A percentile compares a stretch with the other conserved stretches of the same genome.
These are phyloP conservation scores for Hymenochirus boettgeri DNA, from an alignment of 2,113 vertebrate genomes.

Conservation along the genomic window DNA sequence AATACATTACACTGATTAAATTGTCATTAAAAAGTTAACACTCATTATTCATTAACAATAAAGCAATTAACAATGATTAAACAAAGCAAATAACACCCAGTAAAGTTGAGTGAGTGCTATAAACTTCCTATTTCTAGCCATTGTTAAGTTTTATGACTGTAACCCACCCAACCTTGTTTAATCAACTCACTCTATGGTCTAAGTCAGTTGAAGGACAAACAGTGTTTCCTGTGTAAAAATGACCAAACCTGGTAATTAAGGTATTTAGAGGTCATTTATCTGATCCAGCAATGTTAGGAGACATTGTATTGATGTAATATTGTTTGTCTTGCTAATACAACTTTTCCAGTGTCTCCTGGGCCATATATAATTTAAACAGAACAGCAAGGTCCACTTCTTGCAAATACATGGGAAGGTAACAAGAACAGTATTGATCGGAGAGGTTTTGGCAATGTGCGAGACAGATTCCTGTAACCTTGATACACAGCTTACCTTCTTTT, in stretches of 20 bases:
- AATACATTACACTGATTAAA: conserved; percentile 62
- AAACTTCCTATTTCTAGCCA: background rate
- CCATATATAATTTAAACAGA: conserved; percentile 15
- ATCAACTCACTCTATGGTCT: conserved; percentile 53
- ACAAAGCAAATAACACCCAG: no score
- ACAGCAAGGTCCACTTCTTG: background rate
- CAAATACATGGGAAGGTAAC: background rate
- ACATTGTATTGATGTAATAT: background rate
- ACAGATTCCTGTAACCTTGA: conserved; percentile 66
- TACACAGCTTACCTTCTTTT: conserved; percentile 50
- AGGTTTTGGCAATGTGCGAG: conserved; percentile 16
- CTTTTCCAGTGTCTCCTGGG: background rate
- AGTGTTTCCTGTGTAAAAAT: conserved; percentile 20
- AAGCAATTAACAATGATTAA: no score
- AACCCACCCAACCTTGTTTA: conserved; percentile 46
- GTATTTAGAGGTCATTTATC: background rate
- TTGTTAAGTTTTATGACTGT: background rate
- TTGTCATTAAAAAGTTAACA: conserved; percentile 16
- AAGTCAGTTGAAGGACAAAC: conserved; percentile 76
- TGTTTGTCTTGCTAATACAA: background rate
- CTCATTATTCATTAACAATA: background rate
- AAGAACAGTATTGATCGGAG: conserved; percentile 12
- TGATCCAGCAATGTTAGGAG: background rate
- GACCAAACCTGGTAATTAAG: background rate
- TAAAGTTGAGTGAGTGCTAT: no score